Evolutionary conservation across 2,797 vertebrate species (phyloP), one percentile per base, ranked within the genome.

Genomic region (Chromobotia macracanthus): DNA sequence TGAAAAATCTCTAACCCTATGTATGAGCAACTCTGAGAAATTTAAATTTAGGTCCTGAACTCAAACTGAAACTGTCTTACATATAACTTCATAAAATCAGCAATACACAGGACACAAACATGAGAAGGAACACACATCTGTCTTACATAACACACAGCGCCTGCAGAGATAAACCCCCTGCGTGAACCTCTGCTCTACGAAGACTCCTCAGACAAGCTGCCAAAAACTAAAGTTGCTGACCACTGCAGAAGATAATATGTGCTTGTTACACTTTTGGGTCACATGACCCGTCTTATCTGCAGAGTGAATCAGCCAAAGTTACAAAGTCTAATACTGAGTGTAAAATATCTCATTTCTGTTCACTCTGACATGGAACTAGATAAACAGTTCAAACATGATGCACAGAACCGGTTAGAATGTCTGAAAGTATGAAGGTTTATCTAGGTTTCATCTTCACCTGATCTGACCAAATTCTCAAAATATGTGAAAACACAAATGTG

Each of bases 91-190:
- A 83, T 85, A 77, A 69, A 82, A 51, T 61, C 68, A 68, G 2
- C 2, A 2, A 28, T 4, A 28, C 28, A 28, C 51, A 9, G 35
- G 19, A 56, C 53, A 56, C 2, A 55, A 41, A 79, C 79, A 84
- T 77, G 80, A 16, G 3, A 31, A 31, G 5, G 35, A 38, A 44
- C 53, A 84, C 81, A 81, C 68, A 72, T 55, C 75, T 81, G 56
- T 85, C 82, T 66, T 84, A 86, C 82, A 88, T 87, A 87, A 84
- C 28, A 72, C 80, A 77, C 80, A 75, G 44, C 77, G 75, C 69
- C 65, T 74, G 70, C 89, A 91, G 88, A 18, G 58, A 79, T 79
- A 72, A 72, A 60, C 71, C 77, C 60, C 48, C 60, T 18, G 53
- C 23, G 0, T 65, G 77, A 72, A 60, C 73, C 69, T 50, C 80